Percentiles rank a stretch among this genome's conserved stretches.
Conservation (phyloP, 2,888 invertebrate genomes). For the Gari tellinella region DNA sequence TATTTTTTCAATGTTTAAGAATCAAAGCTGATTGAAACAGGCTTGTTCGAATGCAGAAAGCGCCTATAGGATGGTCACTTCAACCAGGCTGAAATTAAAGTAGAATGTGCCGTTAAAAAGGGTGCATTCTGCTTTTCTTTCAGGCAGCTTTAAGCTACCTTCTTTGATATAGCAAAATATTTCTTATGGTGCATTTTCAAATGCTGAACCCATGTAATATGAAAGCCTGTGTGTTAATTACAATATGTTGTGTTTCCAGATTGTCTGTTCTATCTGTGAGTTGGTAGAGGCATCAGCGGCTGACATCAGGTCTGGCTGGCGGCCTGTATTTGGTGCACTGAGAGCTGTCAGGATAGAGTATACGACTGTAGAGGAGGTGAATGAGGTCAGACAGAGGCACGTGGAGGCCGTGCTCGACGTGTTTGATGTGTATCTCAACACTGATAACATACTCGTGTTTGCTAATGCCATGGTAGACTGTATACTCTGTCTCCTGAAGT, state of each 20-base stretch:
- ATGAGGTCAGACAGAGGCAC: slow-evolving; percentile 82
- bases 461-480: slow-evolving; percentile 97
- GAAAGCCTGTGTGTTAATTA: no score
- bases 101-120: no score
- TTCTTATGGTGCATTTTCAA: no score
- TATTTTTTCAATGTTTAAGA: no score
- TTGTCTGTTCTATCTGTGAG: slow-evolving; percentile 97
- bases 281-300: slow-evolving; percentile 97
- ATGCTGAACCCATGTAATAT: no score
- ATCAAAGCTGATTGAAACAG: no score
- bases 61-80: no score
- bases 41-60: no score
- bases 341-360: slow-evolving; percentile 89
- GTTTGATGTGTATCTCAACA: slow-evolving; percentile 94
- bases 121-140: no score
- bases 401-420: slow-evolving; percentile 89
- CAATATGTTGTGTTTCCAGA: slow-evolving; percentile 87
- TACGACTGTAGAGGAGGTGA: slow-evolving; percentile 82
- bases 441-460: slow-evolving; percentile 96
- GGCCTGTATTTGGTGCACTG: slow-evolving; percentile 96
- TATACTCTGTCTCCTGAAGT: slow-evolving; percentile 93
- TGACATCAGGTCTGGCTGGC: slow-evolving; percentile 98
- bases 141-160: no score
- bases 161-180: no score
- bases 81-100: no score